phyloP scores from a whole-genome alignment of 2,888 invertebrate species.

The Listrodromus nycthemerus region DNA sequence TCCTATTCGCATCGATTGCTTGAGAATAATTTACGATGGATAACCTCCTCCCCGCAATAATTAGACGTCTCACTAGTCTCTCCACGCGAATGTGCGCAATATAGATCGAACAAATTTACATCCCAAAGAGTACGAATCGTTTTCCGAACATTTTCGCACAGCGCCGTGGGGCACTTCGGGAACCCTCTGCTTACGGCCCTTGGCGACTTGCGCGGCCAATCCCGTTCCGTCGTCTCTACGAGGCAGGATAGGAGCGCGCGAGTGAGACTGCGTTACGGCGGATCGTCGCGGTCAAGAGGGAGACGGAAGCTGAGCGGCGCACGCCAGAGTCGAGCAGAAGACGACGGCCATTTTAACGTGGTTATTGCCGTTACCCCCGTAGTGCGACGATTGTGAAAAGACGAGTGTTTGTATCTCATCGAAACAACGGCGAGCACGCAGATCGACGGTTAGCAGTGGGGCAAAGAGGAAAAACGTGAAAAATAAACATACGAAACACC shows the following conservation, averaged over 20 bases:
- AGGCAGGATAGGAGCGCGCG: background rate
- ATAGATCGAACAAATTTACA: background rate
- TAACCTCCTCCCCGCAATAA: background rate
- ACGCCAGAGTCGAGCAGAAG: slow-evolving; percentile 47
- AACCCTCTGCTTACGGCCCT: slow-evolving; percentile 11
- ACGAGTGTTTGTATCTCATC: slow-evolving; percentile 20
- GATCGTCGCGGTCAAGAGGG: background rate
- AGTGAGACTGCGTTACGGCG: background rate
- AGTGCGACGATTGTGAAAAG: slow-evolving; percentile 32
- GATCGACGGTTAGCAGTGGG: slow-evolving; percentile 5
- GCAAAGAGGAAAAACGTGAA: background rate
- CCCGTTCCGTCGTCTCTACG: background rate
- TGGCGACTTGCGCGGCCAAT: slow-evolving; percentile 19
- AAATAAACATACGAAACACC: background rate
- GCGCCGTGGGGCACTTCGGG: background rate
- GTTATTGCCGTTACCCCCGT: slow-evolving; percentile 21
- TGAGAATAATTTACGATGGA: background rate
- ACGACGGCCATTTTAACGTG: slow-evolving; percentile 52
- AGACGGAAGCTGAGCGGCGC: slow-evolving; percentile 15
- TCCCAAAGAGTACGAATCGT: background rate
- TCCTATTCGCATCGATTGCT: background rate
- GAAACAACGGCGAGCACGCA: background rate
- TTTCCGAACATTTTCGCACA: background rate
- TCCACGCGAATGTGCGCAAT: background rate
- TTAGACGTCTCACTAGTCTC: background rate